These are phyloP conservation scores for Anguilla marmorata DNA, from an alignment of 2,797 vertebrate genomes.

Conservation along the genomic window DNA sequence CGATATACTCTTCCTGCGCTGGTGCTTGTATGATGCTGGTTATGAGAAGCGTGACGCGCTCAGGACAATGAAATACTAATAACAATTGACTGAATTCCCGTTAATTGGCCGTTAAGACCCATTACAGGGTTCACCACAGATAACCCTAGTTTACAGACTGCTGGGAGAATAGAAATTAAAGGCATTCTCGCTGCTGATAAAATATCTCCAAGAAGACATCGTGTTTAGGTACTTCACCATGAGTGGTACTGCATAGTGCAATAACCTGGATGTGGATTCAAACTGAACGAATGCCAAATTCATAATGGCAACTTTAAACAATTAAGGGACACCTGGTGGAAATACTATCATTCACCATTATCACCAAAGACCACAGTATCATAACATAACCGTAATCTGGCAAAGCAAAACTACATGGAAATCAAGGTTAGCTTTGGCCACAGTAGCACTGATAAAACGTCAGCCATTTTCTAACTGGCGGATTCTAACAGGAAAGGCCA, in stretches of 20 bases:
- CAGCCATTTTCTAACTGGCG: not conserved
- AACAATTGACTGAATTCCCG: not conserved
- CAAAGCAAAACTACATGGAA: not conserved
- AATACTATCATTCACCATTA: not conserved
- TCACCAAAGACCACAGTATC: too few species aligned
- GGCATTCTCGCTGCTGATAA: not conserved
- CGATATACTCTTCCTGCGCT: not conserved
- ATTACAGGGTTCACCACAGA: not conserved
- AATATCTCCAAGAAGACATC: not conserved
- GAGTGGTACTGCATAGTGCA: not conserved
- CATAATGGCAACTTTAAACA: too few species aligned
- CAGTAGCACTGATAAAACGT: not conserved
- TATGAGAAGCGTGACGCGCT: not conserved
- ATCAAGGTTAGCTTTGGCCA: not conserved
- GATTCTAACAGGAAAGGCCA: not conserved
- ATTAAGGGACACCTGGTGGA: not conserved
- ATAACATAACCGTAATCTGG: too few species aligned
- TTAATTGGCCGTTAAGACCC: not conserved
- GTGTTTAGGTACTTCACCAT: not conserved
- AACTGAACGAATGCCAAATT: too few species aligned
- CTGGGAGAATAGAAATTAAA: not conserved
- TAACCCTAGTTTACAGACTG: not conserved
- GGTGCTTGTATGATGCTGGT: not conserved
- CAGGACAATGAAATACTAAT: not conserved
- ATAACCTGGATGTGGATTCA: not conserved